phyloP scores from a whole-genome alignment of 2,113 vertebrate genomes.

The Spilogale gracilis region DNA sequence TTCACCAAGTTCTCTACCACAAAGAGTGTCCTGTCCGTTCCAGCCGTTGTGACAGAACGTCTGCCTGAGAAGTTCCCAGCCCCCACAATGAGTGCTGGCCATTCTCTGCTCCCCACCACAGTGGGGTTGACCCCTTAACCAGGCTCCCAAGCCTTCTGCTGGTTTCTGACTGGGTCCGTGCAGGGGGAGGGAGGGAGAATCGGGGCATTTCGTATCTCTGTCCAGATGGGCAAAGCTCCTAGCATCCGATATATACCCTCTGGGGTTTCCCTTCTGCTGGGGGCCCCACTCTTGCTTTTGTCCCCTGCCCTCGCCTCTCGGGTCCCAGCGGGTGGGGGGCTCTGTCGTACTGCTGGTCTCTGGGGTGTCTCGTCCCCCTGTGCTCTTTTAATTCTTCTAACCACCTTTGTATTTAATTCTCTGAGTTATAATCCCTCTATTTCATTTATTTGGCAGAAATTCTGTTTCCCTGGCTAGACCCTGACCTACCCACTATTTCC shows the following conservation, averaged over 20 bases:
- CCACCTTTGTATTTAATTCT: neutral
- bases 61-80: neutral
- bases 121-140: fast-evolving
- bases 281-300: neutral
- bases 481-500: neutral
- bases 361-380: neutral
- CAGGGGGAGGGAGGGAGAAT: neutral
- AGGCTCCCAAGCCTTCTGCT: neutral
- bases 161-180: neutral
- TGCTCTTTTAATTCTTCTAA: neutral
- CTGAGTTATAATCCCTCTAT: neutral
- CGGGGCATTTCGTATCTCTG: neutral
- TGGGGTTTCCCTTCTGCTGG: neutral
- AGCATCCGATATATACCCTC: neutral
- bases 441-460: neutral
- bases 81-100: neutral
- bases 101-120: fast-evolving
- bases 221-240: fast-evolving
- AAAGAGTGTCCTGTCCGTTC: neutral
- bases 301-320: too few relatives aligned
- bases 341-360: neutral
- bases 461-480: neutral
- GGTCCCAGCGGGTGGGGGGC: too few relatives aligned
- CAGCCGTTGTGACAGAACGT: fast-evolving
- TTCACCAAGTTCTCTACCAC: neutral